A percentile compares a stretch with the other conserved stretches of the same genome.
These are phyloP conservation scores for Rhizoglyphus robini DNA, from an alignment of 1,140 invertebrate genomes.

Conservation along the genomic window DNA sequence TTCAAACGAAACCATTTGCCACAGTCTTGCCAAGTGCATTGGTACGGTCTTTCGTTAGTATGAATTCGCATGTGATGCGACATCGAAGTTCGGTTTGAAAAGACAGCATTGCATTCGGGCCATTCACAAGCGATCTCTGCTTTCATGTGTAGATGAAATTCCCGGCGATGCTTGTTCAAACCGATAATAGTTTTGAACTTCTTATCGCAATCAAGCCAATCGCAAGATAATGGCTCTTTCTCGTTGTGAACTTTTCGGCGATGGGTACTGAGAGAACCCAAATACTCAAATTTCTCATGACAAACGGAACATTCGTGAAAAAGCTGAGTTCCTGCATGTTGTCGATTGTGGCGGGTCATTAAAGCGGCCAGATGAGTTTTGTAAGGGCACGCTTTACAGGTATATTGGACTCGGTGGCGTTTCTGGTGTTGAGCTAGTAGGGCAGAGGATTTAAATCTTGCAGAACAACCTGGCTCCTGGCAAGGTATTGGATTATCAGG, in stretches of 20 bases:
- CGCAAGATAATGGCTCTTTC: not conserved
- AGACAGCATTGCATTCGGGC: conserved; percentile 23
- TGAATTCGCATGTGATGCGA: conserved; percentile 29
- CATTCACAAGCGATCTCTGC: conserved; percentile 19
- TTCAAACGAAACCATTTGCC: conserved; percentile 24
- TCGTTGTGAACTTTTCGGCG: not conserved
- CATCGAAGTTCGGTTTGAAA: conserved; percentile 23
- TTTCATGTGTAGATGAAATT: conserved; percentile 10
- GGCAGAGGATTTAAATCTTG: conserved; percentile 7
- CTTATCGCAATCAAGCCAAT: not conserved
- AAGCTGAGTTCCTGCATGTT: conserved; percentile 3
- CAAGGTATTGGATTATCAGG: conserved; percentile 2
- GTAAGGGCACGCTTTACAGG: conserved; percentile 9
- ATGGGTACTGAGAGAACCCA: not conserved
- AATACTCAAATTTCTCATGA: conserved; percentile 15
- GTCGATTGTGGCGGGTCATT: conserved; percentile 6
- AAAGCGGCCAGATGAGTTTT: conserved; percentile 9
- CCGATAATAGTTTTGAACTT: conserved; percentile 14
- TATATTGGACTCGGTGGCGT: conserved; percentile 7
- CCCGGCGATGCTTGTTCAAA: conserved; percentile 4
- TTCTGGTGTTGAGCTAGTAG: conserved; percentile 13
- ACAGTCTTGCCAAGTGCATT: conserved; percentile 27
- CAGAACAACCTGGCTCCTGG: not conserved
- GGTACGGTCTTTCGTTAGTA: conserved; percentile 29
- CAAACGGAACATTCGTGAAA: conserved; percentile 5